These are phyloP conservation scores for Azemiops feae DNA, from an alignment of 2,113 vertebrate genomes.

Conservation along the genomic window DNA sequence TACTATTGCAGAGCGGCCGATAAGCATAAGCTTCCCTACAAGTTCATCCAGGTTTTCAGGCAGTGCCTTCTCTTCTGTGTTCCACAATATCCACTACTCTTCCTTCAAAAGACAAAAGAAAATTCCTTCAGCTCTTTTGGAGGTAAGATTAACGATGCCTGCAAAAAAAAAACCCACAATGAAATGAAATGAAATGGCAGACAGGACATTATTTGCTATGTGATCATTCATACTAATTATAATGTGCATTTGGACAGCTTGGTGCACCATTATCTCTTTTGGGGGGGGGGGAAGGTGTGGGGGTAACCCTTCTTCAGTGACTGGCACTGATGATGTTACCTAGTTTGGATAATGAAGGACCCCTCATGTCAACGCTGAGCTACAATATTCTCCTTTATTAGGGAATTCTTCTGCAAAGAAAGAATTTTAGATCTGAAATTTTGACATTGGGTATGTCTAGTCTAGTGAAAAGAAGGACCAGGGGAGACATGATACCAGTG, in stretches of 20 bases:
- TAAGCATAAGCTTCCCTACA: conserved; percentile 77
- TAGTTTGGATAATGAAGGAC: too few relatives aligned
- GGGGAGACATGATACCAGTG: not conserved
- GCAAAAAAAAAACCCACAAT: not conserved
- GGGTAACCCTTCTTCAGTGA: too few relatives aligned
- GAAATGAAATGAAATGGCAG: conserved; percentile 14
- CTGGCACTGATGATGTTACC: too few relatives aligned
- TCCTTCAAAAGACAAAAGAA: conserved; percentile 90
- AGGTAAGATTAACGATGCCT: conserved; percentile 73
- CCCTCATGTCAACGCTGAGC: too few relatives aligned
- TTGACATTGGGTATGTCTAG: too few relatives aligned
- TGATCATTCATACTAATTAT: not conserved
- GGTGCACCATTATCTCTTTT: not conserved
- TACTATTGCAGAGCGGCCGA: conserved; percentile 69
- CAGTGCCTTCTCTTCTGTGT: conserved; percentile 86
- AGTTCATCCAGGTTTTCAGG: conserved; percentile 75
- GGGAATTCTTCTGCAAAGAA: not conserved
- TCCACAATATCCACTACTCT: conserved; percentile 89
- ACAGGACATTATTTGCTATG: not conserved
- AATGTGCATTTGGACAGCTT: not conserved
- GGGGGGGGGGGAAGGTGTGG: not conserved
- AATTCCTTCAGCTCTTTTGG: conserved; percentile 82
- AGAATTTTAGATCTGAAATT: not conserved
- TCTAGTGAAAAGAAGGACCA: not conserved
- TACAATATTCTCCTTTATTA: too few relatives aligned